Base-by-base conservation (phyloP, 2,113 vertebrate genomes). In the Cnemophilus loriae region DNA sequence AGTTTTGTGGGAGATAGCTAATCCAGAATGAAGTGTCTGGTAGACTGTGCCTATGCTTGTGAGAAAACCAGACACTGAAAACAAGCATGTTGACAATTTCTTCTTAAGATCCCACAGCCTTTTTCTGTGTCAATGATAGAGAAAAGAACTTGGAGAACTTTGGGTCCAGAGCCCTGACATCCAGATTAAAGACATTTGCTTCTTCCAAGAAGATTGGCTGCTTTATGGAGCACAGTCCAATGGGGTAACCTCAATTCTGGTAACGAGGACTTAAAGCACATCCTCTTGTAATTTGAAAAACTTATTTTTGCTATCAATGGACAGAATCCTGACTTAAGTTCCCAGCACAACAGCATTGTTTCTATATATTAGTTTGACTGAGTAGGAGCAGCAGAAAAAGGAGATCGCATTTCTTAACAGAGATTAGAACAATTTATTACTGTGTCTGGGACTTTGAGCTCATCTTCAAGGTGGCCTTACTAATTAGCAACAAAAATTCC, bases 401-500 rank as follows among this genome's bases (percentile, higher is more conserved):
- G 57, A 89, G 56, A 42, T 83, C 46, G 79, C 18, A 35, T 81
- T 95, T 84, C 70, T 82, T 88, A 56, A 79, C 53, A 93, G 52
- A 95, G 59, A 82, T 85, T 55, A 80, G 49, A 91, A 47, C 9
- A 93, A 95, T 28, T 28, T 82, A 64, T 37, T 86, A 32, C 47
- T 80, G 78, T 53, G 16, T 60, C 50, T 90, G 89, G 57, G 69
- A 97, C 59, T 68, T 56, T 53, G 50, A 94, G 57, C n/a, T 95
- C 71, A 77, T 91, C 73, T 96, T 86, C 4, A 2, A 37, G 20
- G 37, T 84, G 59, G 46, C n/a, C 76, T 82, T 64, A 83, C 82
- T 92, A 95, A 96, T 95, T 87, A 97, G 37, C 75, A 88, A 61
- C 50, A 60, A 63, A 89, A 95, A 84, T 44, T 96, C 13, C 59